Evolutionary conservation across 2,797 vertebrate species (phyloP).

Genomic region (Spinus pinus): DNA sequence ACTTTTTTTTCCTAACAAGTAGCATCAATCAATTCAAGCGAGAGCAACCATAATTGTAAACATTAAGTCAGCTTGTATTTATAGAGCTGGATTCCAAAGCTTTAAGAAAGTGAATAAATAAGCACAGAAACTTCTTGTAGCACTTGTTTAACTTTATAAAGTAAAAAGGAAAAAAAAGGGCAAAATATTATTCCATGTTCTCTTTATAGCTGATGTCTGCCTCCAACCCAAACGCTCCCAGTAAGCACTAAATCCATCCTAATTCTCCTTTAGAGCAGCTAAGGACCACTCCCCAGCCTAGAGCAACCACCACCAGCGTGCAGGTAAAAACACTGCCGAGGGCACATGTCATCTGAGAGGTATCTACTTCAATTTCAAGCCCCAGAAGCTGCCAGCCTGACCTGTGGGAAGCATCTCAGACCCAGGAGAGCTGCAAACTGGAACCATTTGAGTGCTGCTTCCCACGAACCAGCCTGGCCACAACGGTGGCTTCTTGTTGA

Average conservation of each 20-base stretch:
- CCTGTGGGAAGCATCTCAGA: slow-evolving; percentile 30
- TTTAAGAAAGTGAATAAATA: slow-evolving; percentile 28
- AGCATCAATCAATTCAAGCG: not conserved
- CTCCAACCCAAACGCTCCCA: not conserved
- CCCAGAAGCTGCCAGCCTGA: not conserved
- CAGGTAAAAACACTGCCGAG: not conserved
- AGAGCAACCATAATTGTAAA: not conserved
- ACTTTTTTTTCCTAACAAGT: not conserved
- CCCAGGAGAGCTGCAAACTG: not conserved
- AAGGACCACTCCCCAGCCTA: not conserved
- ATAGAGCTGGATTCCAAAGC: not conserved
- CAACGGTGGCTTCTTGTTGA: slow-evolving; percentile 33
- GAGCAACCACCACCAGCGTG: not conserved
- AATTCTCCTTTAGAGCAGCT: not conserved
- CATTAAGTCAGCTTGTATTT: slow-evolving; percentile 13
- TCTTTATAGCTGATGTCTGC: slow-evolving; percentile 2
- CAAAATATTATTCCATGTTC: slow-evolving; percentile 19
- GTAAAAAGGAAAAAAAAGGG: not conserved
- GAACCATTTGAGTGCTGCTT: not conserved
- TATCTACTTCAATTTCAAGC: not conserved
- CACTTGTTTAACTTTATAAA: not conserved
- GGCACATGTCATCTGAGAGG: not conserved
- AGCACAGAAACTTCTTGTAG: not conserved
- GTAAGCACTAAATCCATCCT: not conserved
- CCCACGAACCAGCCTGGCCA: slow-evolving; percentile 38